Base-by-base conservation (phyloP, 2,113 vertebrate genomes). In the Tretioscincus oriximinensis region DNA sequence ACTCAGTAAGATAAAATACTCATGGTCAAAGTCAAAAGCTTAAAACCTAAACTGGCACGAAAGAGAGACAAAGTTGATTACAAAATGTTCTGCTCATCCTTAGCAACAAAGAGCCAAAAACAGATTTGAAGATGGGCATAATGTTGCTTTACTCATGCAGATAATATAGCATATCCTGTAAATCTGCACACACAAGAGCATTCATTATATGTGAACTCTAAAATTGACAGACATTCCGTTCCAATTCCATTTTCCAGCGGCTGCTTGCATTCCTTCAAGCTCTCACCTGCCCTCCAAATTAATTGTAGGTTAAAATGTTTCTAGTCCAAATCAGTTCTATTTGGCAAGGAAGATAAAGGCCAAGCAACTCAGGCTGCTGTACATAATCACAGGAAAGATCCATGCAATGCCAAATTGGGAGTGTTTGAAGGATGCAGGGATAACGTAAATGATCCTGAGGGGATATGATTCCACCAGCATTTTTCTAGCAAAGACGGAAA, bases 31-130 rank as follows among this genome's bases (percentile, higher is more conserved):
- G 72, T 28, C 61, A 11, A 9, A 76, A 61, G 69, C 76, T 60
- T 67, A 26, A 65, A 63, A 47, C 64, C 7, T 69, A 73, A 11
- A 24, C 2, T 21, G 77, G 1, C 0, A 2, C 2, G 1, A 65
- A 28, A 51, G n/a, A 83, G 67, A 73, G 66, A 8, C 29, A 58
- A 60, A 77, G 26, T 0, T 63, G 29, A 81, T 82, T 47, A 82
- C 4, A 8, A 5, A 64, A 65, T 1, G 35, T 76, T 63, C 73
- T 54, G 26, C 28, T 80, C 28, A 68, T 35, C 29, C 49, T 76
- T 28, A 60, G 6, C 76, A 73, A 75, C 63, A 76, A 80, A 78
- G 77, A 81, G 47, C 49, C 35, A 86, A 51, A 87, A 83, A 58
- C 14, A 61, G 71, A 68, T 0, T 0, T 4, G 67, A 1, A 78